Percentiles rank a stretch among this genome's conserved stretches.
phyloP scores from a whole-genome alignment of 1,140 invertebrate species.

The Ptiloglossa arizonensis region DNA sequence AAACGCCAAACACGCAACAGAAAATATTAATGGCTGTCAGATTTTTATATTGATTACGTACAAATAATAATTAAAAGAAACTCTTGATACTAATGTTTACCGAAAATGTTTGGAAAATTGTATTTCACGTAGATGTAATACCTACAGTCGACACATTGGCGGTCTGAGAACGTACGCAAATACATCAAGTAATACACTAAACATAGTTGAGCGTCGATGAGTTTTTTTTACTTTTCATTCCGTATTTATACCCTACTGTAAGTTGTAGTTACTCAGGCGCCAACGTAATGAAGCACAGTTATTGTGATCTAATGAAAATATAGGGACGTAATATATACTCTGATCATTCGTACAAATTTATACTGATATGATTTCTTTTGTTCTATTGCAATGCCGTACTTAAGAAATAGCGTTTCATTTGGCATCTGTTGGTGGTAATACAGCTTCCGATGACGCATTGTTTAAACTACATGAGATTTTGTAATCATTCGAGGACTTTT shows the following conservation, averaged over 20 bases:
- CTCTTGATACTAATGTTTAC: constrained; percentile 54
- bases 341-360: constrained; percentile 72
- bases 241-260: constrained; percentile 60
- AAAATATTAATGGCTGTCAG: constrained; percentile 27
- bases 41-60: constrained; percentile 58
- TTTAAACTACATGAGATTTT: constrained; percentile 30
- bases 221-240: constrained; percentile 51
- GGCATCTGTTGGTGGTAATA: constrained; percentile 40
- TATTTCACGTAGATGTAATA: constrained; percentile 41
- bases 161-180: constrained; percentile 52
- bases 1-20: constrained; percentile 46
- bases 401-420: constrained; percentile 55
- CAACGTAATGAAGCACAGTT: constrained; percentile 61
- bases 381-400: constrained; percentile 62
- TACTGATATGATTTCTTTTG: constrained; percentile 75
- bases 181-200: constrained; percentile 64
- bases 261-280: constrained; percentile 49
- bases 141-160: constrained; percentile 58
- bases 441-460: constrained; percentile 32
- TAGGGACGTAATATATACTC: constrained; percentile 67
- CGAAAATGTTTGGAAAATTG: constrained; percentile 42
- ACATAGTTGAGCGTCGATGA: constrained; percentile 68
- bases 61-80: constrained; percentile 63
- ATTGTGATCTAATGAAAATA: constrained; percentile 67
- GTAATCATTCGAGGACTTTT: constrained; percentile 58